Conservation (phyloP, 1,140 invertebrate species). For the Spodoptera frugiperda region DNA sequence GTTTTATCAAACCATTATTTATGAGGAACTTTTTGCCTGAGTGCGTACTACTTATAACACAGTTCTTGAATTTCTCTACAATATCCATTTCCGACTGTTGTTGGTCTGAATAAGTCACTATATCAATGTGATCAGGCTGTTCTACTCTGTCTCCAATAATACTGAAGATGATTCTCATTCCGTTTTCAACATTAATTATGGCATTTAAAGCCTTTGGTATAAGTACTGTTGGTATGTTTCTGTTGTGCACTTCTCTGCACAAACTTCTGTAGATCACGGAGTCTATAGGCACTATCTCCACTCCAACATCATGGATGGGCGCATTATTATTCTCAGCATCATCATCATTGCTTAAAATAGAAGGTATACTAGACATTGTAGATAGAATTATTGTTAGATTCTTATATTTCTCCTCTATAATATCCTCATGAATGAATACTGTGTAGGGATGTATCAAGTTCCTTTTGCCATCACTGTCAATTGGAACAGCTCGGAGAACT, state of each 20-base stretch:
- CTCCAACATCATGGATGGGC: constrained; percentile 74
- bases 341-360: constrained; percentile 64
- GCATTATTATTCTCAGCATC: constrained; percentile 63
- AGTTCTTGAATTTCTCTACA: constrained; percentile 87
- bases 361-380: constrained; percentile 76
- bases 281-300: constrained; percentile 79
- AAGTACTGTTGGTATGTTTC: constrained; percentile 78
- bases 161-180: constrained; percentile 77
- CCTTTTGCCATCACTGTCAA: constrained; percentile 80
- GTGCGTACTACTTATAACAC: constrained; percentile 85
- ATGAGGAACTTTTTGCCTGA: constrained; percentile 87
- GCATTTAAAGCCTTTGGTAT: constrained; percentile 80
- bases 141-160: constrained; percentile 72
- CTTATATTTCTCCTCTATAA: constrained; percentile 70
- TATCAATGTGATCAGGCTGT: constrained; percentile 86
- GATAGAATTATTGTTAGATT: constrained; percentile 72
- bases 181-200: constrained; percentile 80
- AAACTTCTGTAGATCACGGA: constrained; percentile 76
- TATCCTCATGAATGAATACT: constrained; percentile 80
- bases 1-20: constrained; percentile 86
- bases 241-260: constrained; percentile 76
- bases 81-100: constrained; percentile 82
- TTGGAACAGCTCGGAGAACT: constrained; percentile 73
- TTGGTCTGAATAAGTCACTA: constrained; percentile 84
- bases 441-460: constrained; percentile 81